Base-by-base conservation (phyloP, 2,888 invertebrate species). In the Xestobium rufovillosum region DNA sequence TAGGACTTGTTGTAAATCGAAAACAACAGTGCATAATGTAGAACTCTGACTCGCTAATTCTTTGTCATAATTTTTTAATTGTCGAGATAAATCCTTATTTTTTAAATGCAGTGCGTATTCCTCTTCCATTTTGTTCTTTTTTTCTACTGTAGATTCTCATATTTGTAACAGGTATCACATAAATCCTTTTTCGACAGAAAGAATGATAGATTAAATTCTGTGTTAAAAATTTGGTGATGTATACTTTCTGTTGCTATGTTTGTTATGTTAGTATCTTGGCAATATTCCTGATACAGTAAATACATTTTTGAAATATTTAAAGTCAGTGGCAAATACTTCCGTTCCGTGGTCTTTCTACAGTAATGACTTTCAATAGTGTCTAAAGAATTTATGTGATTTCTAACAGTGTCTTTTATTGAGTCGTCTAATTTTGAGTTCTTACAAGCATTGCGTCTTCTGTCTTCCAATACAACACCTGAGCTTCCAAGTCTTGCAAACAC, bases 121-220 rank as follows among this genome's bases (percentile, higher is more conserved):
- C 14, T 6, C 25, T 26, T 33, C 6, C 34, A 34, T 27, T 25
- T 34, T 12, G 11, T 34, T 3, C 14, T 26, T 34, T 26, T 26
- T 15, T 16, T 19, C 12, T 14, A 3, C n/a, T 23, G n/a, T n/a
- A n/a, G n/a, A 33, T 43, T 25, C 12, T 43, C 12, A 30, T 43
- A 44, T 31, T 41, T 31, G 19, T 40, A 13, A 31, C 42, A 43
- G 23, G 41, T 34, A 28, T 35, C 38, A 17, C 40, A 49, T 27
- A 47, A 40, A 45, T 50, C 48, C 38, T 51, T 45, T 36, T 47
- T 51, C 12, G 50, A 47, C 13, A 36, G 37, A 34, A 49, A 47
- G 44, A 52, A 52, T 3, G 46, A 51, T 12, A 47, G 37, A 26
- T 54, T 53, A 36, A 44, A 55, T 36, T 51, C 45, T 2, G 43